Conservation (phyloP, 2,113 vertebrate species). For the Gymnorhina tibicen region DNA sequence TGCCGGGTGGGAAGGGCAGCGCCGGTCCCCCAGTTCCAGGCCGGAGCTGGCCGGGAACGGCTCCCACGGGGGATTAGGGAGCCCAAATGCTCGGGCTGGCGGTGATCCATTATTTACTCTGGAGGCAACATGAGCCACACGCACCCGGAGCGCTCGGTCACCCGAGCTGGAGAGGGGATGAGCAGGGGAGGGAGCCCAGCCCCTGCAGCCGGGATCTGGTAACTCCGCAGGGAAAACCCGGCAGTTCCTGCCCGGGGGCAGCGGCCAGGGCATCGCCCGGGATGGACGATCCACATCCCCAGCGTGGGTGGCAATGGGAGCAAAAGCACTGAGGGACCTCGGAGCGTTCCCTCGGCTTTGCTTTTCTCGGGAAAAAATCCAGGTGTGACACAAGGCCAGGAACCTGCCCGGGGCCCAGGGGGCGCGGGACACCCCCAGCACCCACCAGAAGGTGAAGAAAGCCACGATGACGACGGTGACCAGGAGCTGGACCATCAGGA, state of each 20-base stretch:
- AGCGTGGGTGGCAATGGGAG: not conserved
- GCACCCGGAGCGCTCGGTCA: not conserved
- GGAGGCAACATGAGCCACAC: not conserved
- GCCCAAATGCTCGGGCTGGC: not conserved
- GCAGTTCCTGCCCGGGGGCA: not conserved
- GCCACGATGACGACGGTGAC: conserved; percentile 85
- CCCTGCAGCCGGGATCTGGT: not conserved
- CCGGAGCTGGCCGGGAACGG: rapidly evolving
- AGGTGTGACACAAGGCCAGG: not conserved
- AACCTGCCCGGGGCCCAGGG: not conserved
- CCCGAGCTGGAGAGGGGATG: not conserved
- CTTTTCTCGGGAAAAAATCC: not conserved
- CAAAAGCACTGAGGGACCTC: not conserved
- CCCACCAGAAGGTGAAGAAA: conserved; percentile 93
- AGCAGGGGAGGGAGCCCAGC: not conserved
- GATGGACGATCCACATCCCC: rapidly evolving
- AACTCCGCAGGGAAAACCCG: not conserved
- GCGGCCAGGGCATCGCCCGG: not conserved
- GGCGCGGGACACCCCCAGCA: not conserved
- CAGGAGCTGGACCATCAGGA: conserved; percentile 86
- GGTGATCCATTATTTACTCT: conserved; percentile 6
- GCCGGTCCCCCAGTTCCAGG: not conserved
- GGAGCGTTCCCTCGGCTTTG: not conserved
- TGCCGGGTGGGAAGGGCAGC: not conserved
- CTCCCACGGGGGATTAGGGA: not conserved